Evolutionary conservation across 2,797 vertebrate species (phyloP).

Genomic region (Natrix natrix): DNA sequence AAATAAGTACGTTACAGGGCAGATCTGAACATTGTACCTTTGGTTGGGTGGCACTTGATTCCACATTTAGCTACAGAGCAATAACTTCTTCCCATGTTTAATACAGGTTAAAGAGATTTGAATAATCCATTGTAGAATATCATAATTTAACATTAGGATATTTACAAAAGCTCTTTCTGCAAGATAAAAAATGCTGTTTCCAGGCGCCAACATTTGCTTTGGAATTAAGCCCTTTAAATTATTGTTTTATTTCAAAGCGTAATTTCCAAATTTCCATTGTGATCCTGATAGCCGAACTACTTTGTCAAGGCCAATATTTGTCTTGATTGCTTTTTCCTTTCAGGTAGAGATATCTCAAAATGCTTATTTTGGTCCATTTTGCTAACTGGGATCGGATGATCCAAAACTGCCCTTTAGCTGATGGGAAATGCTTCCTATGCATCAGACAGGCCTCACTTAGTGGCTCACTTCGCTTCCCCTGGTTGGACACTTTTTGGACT

Average conservation of each 20-base stretch:
- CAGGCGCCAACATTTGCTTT: neutral
- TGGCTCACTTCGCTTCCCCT: neutral
- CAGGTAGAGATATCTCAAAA: neutral
- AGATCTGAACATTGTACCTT: neutral
- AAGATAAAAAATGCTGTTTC: neutral
- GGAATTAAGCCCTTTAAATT: neutral
- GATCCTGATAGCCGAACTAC: neutral
- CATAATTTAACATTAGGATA: neutral
- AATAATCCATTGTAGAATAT: neutral
- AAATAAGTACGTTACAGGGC: neutral
- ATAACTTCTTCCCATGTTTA: neutral
- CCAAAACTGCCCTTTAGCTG: neutral
- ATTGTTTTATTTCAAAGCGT: neutral
- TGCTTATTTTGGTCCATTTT: neutral
- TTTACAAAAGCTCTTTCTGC: neutral
- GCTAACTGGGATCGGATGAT: neutral
- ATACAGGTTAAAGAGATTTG: neutral
- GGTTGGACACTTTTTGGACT: neutral
- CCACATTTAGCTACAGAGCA: neutral
- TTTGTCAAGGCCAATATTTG: neutral
- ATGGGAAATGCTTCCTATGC: neutral
- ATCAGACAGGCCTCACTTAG: neutral
- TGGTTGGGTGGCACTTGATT: neutral
- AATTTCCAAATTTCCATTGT: neutral
- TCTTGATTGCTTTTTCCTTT: neutral